These are phyloP conservation scores for Erinaceus europaeus DNA, from an alignment of 2,113 vertebrate species.

Conservation along the genomic window DNA sequence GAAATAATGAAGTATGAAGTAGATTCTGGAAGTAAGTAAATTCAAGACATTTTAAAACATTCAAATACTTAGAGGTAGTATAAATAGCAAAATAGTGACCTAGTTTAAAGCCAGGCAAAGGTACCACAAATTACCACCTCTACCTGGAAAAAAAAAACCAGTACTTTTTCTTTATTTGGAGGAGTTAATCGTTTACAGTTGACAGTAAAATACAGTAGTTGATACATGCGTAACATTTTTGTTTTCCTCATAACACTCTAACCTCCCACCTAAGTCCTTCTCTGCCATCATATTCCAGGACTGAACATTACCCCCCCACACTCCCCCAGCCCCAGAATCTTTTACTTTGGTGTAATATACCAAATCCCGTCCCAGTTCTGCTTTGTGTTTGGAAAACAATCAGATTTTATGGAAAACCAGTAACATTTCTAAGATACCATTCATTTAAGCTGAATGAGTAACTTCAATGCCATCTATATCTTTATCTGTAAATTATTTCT, in stretches of 20 bases:
- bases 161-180: no score
- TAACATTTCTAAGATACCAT: background rate
- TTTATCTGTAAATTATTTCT: background rate
- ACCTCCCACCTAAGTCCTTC: no score
- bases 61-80: slow-evolving; percentile 19
- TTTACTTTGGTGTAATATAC: no score
- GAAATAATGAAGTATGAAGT: background rate
- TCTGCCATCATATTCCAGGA: no score
- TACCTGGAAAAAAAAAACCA: background rate
- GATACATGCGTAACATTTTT: no score
- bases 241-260: no score
- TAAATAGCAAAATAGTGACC: slow-evolving; percentile 38
- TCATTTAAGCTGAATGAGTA: background rate
- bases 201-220: no score
- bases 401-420: background rate
- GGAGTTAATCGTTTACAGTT: no score
- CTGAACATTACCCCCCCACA: no score
- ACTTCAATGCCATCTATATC: background rate
- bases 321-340: no score
- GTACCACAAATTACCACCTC: background rate
- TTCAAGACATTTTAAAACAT: slow-evolving; percentile 37
- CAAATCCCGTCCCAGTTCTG: no score
- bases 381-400: no score
- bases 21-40: slow-evolving; percentile 35
- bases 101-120: slow-evolving; percentile 17